Evolutionary conservation across 2,797 vertebrate genomes (phyloP).

Genomic region (Kryptopterus vitreolus): DNA sequence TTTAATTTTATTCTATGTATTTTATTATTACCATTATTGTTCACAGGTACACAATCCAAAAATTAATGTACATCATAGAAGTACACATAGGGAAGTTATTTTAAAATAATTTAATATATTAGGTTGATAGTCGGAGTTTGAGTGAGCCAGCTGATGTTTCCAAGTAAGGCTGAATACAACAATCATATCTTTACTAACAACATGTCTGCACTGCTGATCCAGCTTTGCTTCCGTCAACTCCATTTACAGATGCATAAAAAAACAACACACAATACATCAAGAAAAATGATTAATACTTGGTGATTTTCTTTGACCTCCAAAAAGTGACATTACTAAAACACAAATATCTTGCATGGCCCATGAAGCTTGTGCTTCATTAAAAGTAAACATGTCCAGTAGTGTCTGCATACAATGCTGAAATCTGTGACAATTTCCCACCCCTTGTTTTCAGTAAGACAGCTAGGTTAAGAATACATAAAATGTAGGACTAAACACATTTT

Average conservation of each 20-base stretch:
- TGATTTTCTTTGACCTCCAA: not conserved
- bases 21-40: not conserved
- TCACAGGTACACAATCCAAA: not conserved
- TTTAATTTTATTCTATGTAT: constrained; percentile 3
- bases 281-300: not conserved
- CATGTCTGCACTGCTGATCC: not conserved
- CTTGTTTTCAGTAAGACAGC: not conserved
- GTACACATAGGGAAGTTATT: not conserved
- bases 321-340: not conserved
- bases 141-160: not conserved
- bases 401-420: constrained; percentile 1
- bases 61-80: constrained; percentile 7
- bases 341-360: not conserved
- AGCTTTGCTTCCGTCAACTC: not conserved
- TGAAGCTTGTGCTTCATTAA: not conserved
- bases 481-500: constrained; percentile 15
- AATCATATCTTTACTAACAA: not conserved
- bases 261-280: not conserved
- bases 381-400: not conserved
- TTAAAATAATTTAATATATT: constrained; percentile 17
- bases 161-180: not conserved
- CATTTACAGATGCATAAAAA: not conserved
- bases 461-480: not conserved
- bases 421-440: not conserved
- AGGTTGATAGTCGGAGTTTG: not conserved